Conservation (phyloP, 2,888 invertebrate species). For the Tenthredo notha region DNA sequence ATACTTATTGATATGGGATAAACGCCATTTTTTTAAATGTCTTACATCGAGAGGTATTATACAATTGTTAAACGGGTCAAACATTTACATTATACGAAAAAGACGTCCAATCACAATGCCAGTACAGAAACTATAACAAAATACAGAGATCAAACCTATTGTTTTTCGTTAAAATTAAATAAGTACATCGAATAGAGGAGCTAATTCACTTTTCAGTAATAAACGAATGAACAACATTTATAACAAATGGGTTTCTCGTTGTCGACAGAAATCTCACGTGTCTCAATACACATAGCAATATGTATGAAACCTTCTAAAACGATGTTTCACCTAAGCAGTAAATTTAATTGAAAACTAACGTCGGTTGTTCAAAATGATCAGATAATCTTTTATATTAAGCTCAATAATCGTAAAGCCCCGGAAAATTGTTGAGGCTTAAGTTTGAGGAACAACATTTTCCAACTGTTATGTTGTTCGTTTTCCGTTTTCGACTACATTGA, state of each 20-base stretch:
- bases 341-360: background rate
- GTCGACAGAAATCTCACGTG: background rate
- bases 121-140: background rate
- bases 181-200: background rate
- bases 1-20: background rate
- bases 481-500: constrained; percentile 55
- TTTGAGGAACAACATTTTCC: constrained; percentile 10
- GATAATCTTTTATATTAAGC: constrained; percentile 22
- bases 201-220: background rate
- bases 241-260: constrained; percentile 8
- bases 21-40: background rate
- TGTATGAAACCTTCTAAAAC: background rate
- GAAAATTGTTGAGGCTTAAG: background rate
- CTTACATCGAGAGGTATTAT: background rate
- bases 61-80: constrained; percentile 3
- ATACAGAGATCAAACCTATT: background rate
- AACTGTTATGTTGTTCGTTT: background rate
- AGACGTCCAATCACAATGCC: background rate
- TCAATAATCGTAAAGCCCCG: background rate
- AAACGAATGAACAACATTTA: constrained; percentile 2
- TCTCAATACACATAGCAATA: background rate
- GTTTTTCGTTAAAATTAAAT: background rate
- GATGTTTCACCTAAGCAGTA: background rate
- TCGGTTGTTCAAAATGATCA: constrained; percentile 19
- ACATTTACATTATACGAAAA: constrained; percentile 7